Evolutionary conservation across 2,888 invertebrate species (phyloP).

Genomic region (Pegoplata infirma): DNA sequence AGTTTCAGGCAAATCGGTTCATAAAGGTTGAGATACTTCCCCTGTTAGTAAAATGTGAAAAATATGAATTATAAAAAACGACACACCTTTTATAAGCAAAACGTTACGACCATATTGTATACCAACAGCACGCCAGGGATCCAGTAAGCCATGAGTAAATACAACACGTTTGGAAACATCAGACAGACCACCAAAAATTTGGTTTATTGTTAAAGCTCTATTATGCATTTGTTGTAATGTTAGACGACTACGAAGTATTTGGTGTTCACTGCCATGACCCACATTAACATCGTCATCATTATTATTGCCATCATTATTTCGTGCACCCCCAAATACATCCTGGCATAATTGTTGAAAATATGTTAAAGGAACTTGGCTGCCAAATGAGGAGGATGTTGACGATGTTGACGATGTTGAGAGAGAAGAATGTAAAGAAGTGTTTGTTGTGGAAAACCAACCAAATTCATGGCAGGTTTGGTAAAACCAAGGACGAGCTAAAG

Average conservation of each 20-base stretch:
- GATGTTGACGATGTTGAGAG: not conserved
- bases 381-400: slow-evolving; percentile 60
- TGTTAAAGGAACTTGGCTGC: slow-evolving; percentile 68
- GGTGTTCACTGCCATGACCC: slow-evolving; percentile 56
- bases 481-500: slow-evolving; percentile 81
- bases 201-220: slow-evolving; percentile 75
- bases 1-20: no score
- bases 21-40: no score
- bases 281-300: slow-evolving; percentile 9
- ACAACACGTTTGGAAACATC: slow-evolving; percentile 75
- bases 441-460: slow-evolving; percentile 89
- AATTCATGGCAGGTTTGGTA: slow-evolving; percentile 93
- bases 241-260: no score
- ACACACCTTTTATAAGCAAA: slow-evolving; percentile 69
- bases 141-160: slow-evolving; percentile 80
- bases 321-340: slow-evolving; percentile 66
- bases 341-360: slow-evolving; percentile 70
- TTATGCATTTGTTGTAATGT: slow-evolving; percentile 36
- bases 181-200: slow-evolving; percentile 78
- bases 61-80: slow-evolving; percentile 14
- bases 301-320: no score
- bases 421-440: slow-evolving; percentile 79
- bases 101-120: slow-evolving; percentile 71
- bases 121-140: slow-evolving; percentile 81
- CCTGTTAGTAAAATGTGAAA: slow-evolving; percentile 33